Evolutionary conservation across 1,140 invertebrate species (phyloP).

Genomic region (Ceratosolen fusciceps): DNA sequence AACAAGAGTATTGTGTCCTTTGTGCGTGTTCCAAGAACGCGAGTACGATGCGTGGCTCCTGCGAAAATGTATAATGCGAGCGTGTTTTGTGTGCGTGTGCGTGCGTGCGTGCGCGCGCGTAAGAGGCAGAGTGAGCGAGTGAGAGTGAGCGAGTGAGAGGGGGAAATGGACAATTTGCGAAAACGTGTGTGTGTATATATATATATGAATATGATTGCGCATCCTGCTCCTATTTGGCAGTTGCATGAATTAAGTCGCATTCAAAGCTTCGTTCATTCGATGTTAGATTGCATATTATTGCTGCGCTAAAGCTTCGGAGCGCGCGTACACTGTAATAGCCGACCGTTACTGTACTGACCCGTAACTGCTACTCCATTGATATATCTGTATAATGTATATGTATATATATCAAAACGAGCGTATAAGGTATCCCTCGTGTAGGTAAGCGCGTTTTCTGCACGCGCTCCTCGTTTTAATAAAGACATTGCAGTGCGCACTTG

Average conservation of each 20-base stretch:
- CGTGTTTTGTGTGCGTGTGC: no score
- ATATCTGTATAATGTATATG: no score
- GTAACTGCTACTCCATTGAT: neutral
- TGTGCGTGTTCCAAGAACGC: neutral
- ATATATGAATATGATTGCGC: conserved; percentile 10
- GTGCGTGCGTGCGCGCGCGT: neutral
- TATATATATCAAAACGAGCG: conserved; percentile 1
- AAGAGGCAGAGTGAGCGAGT: neutral
- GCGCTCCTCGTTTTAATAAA: neutral
- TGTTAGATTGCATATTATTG: conserved; percentile 20
- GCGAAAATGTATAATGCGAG: no score
- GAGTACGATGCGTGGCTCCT: no score
- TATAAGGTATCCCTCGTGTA: neutral
- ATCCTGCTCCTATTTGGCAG: conserved; percentile 27
- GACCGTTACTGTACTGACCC: neutral
- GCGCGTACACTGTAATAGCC: conserved; percentile 16
- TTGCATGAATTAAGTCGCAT: conserved; percentile 41
- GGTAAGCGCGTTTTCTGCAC: neutral
- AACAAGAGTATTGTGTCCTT: neutral
- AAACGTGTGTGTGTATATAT: no score
- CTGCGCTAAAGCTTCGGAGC: neutral
- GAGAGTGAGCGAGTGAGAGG: neutral
- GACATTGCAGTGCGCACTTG: neutral
- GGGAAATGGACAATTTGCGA: neutral
- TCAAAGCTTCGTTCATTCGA: conserved; percentile 35